phyloP scores from a whole-genome alignment of 2,888 invertebrate genomes.

The Lasioglossum figueresi region DNA sequence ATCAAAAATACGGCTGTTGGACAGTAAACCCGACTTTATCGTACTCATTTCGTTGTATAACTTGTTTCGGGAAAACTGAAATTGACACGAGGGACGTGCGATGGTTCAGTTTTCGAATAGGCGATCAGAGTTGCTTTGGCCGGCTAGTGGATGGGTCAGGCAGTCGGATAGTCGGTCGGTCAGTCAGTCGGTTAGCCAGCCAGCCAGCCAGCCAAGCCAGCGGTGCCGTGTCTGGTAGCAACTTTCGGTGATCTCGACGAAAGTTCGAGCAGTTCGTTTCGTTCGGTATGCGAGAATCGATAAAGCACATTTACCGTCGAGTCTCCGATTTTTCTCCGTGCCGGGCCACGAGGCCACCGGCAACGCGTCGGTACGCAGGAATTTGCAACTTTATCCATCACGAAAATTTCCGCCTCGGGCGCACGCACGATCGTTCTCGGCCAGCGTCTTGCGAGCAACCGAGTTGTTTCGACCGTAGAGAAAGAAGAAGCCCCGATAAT shows the following conservation, averaged over 20 bases:
- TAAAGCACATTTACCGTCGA: neutral
- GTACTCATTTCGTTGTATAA: too few species aligned
- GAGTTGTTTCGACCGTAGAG: neutral
- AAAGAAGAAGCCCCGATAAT: neutral
- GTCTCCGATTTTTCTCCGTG: neutral
- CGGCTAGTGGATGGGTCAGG: constrained; percentile 58
- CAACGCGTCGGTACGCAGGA: neutral
- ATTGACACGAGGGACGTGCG: too few species aligned
- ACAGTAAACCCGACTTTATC: too few species aligned
- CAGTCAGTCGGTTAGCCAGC: neutral
- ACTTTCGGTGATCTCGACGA: neutral
- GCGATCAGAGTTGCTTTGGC: constrained; percentile 39
- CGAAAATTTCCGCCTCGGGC: neutral
- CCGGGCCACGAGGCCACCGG: neutral
- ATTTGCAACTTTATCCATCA: neutral
- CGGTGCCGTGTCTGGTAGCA: neutral
- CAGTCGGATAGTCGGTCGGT: neutral
- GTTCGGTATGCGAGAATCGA: neutral
- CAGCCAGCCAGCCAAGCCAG: neutral
- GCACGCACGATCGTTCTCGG: neutral
- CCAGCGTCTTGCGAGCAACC: neutral
- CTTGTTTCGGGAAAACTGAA: too few species aligned
- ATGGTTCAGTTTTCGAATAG: constrained; percentile 51
- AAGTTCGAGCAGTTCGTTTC: neutral
- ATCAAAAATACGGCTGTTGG: too few species aligned